A percentile compares a stretch with the other conserved stretches of the same genome.
Conservation (phyloP, 2,113 vertebrate genomes). For the Macroglossus sobrinus region DNA sequence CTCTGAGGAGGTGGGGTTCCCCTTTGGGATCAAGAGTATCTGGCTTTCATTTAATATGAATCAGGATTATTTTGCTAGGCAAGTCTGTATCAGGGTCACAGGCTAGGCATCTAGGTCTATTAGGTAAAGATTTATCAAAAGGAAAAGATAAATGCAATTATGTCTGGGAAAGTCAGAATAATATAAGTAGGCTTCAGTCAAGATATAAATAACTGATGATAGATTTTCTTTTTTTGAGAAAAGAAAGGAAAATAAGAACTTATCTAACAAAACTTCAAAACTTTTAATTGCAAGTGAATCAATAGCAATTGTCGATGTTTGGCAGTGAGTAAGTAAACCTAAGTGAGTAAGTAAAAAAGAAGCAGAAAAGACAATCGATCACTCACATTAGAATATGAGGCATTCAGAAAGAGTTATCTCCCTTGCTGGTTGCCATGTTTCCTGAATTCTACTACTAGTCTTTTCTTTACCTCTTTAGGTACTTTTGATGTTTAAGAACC, state of each 20-base stretch:
- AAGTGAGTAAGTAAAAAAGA: neutral
- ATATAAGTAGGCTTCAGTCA: neutral
- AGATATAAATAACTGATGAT: neutral
- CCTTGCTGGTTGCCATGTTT: neutral
- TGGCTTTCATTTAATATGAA: neutral
- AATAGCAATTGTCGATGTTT: neutral
- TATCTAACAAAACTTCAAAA: neutral
- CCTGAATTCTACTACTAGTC: neutral
- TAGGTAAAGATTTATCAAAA: neutral
- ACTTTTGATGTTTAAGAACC: neutral
- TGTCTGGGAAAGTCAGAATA: neutral
- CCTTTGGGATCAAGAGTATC: neutral
- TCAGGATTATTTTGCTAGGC: neutral
- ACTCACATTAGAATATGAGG: neutral
- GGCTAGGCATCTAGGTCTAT: neutral
- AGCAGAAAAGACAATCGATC: neutral
- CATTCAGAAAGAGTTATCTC: neutral
- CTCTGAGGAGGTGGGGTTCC: neutral
- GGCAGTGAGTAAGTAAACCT: neutral
- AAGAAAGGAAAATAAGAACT: neutral
- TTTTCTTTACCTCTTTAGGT: neutral
- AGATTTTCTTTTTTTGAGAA: slow-evolving; percentile 8
- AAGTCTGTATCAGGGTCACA: neutral
- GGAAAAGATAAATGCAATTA: neutral
- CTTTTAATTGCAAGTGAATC: neutral